These are phyloP conservation scores for Lonchura striata DNA, from an alignment of 2,113 vertebrate species.

Conservation along the genomic window DNA sequence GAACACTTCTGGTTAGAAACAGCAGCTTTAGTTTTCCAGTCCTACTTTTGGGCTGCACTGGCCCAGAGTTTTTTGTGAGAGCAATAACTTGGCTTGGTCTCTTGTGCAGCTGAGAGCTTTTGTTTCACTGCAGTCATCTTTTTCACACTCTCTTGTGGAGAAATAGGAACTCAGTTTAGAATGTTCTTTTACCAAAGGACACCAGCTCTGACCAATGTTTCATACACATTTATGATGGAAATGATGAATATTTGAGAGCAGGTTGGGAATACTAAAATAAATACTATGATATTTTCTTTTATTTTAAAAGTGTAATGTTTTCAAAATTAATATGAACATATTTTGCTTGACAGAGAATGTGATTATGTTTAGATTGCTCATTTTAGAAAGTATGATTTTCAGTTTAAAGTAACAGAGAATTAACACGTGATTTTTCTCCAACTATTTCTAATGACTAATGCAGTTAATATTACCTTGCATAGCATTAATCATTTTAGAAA, in stretches of 20 bases:
- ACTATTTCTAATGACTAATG: conserved; percentile 25
- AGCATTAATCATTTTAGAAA: conserved; percentile 7
- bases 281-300: not conserved
- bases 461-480: not conserved
- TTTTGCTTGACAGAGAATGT: conserved; percentile 19
- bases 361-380: conserved; percentile 33
- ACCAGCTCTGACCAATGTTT: not conserved
- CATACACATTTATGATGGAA: not conserved
- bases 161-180: not conserved
- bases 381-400: conserved; percentile 21
- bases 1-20: not conserved
- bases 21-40: not conserved
- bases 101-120: not conserved
- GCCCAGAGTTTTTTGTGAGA: not conserved
- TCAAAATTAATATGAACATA: conserved; percentile 2
- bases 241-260: not conserved
- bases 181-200: not conserved
- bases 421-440: not conserved
- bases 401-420: not conserved
- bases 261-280: not conserved
- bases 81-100: not conserved
- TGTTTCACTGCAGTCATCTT: not conserved
- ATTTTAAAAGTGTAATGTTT: not conserved
- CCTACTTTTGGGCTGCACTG: not conserved
- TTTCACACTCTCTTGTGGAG: not conserved